These are phyloP conservation scores for Chironomus riparius DNA, from an alignment of 2,888 invertebrate species.

Conservation along the genomic window DNA sequence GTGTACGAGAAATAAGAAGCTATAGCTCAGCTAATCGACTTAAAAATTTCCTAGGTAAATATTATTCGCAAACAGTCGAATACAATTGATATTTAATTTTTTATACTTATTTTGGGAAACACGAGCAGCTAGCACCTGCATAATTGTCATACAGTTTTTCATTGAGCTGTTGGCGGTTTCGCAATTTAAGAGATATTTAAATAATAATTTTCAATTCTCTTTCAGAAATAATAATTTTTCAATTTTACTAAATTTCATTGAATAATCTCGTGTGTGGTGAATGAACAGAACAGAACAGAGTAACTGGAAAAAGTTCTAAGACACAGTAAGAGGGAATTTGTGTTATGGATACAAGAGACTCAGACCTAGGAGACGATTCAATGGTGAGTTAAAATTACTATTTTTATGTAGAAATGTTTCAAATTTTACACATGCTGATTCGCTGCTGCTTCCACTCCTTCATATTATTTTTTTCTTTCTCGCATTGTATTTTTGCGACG, in stretches of 20 bases:
- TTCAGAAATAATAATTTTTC: background rate
- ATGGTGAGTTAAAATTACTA: constrained; percentile 51
- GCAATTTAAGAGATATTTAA: background rate
- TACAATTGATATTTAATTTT: constrained; percentile 16
- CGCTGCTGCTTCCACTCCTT: background rate
- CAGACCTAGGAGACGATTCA: constrained; percentile 65
- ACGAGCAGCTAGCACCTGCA: constrained; percentile 7
- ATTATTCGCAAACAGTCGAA: constrained; percentile 3
- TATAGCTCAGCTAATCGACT: too few relatives aligned
- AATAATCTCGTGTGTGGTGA: background rate
- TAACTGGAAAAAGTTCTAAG: too few relatives aligned
- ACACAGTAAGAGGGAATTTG: background rate
- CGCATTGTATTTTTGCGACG: background rate
- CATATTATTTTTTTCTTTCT: background rate
- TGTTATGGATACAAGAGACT: constrained; percentile 45
- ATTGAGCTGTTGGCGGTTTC: background rate
- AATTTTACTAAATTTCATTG: too few relatives aligned
- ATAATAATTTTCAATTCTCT: background rate
- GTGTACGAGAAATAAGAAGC: too few relatives aligned
- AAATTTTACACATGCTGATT: background rate
- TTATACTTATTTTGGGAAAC: background rate
- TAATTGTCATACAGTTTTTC: background rate
- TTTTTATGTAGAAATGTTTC: background rate
- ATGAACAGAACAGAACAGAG: background rate
- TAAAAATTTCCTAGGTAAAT: constrained; percentile 20